Conservation (phyloP, 2,797 vertebrate species). For the Dendrocincla fuliginosa region DNA sequence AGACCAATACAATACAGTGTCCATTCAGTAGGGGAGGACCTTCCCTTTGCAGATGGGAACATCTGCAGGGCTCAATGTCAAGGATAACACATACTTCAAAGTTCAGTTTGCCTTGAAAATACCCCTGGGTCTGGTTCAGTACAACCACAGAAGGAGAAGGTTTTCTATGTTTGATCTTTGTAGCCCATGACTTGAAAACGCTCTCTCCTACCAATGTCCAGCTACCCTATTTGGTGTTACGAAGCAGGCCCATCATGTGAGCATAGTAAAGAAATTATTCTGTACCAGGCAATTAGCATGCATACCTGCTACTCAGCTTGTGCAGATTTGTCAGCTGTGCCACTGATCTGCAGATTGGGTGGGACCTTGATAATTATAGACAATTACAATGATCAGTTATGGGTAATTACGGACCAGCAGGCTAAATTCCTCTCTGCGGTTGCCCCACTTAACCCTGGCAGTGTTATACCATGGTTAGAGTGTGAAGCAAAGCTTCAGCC, state of each 20-base stretch:
- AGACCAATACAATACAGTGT: not conserved
- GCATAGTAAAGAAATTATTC: not conserved
- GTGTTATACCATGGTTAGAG: not conserved
- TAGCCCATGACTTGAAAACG: not conserved
- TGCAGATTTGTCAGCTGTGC: not conserved
- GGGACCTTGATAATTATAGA: not conserved
- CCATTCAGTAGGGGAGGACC: accelerated
- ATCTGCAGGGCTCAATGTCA: not conserved
- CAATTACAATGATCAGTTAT: not conserved
- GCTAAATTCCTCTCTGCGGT: not conserved
- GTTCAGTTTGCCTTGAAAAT: not conserved
- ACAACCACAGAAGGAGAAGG: not conserved
- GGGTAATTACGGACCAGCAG: conserved; percentile 6
- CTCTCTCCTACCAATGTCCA: not conserved
- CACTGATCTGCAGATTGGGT: not conserved
- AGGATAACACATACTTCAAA: not conserved
- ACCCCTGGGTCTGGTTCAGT: not conserved
- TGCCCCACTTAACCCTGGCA: not conserved
- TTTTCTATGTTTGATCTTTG: not conserved
- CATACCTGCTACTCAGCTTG: not conserved
- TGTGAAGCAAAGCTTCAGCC: not conserved
- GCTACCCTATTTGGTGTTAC: not conserved
- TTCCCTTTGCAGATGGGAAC: not conserved
- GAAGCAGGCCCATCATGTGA: not conserved
- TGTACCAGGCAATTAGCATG: not conserved